Conservation (phyloP, 2,888 invertebrate species). For the Amiota communis region DNA sequence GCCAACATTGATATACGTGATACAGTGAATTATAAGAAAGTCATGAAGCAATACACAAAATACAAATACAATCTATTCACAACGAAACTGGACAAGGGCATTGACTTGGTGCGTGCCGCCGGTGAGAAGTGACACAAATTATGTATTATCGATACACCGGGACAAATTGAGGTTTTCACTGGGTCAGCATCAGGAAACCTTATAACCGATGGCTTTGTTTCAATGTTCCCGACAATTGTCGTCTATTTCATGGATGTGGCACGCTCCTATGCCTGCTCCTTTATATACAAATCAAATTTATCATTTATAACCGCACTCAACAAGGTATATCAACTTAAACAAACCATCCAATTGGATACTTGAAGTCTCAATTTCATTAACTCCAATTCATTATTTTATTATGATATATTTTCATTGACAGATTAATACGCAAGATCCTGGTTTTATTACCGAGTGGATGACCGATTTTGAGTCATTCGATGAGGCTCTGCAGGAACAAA, state of each 20-base stretch:
- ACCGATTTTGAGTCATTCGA: conserved; percentile 94
- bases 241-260: conserved; percentile 97
- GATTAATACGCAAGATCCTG: conserved; percentile 91
- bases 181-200: conserved; percentile 99
- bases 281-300: conserved; percentile 92
- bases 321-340: conserved; percentile 81
- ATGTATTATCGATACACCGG: conserved; percentile 87
- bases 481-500: conserved; percentile 88
- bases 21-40: conserved; percentile 98
- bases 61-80: conserved; percentile 94
- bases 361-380: not conserved
- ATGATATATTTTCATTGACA: conserved; percentile 70
- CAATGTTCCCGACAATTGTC: conserved; percentile 92
- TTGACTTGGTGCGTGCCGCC: conserved; percentile 81
- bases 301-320: conserved; percentile 97
- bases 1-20: conserved; percentile 98
- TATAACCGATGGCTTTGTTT: conserved; percentile 93
- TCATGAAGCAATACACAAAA: conserved; percentile 99
- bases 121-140: conserved; percentile 79
- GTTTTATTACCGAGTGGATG: conserved; percentile 98
- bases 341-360: conserved; percentile 34
- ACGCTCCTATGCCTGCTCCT: conserved; percentile 82
- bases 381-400: not conserved
- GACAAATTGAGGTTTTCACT: conserved; percentile 98
- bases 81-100: conserved; percentile 95